Evolutionary conservation across 1,140 invertebrate species (phyloP).

Genomic region (Scaptomyza pallida): DNA sequence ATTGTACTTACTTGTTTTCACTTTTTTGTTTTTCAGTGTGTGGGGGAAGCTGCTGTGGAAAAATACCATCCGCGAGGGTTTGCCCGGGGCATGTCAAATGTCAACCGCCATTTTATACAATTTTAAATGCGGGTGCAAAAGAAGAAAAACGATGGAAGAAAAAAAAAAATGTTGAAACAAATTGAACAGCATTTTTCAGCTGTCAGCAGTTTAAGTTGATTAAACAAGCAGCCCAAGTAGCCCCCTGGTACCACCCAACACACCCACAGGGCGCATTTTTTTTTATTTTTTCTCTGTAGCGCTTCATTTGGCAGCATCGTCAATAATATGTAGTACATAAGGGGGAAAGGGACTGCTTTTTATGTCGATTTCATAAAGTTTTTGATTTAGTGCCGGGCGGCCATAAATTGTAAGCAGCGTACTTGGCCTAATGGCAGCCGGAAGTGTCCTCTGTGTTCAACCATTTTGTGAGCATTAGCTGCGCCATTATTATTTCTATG

Average conservation of each 20-base stretch:
- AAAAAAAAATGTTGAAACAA: constrained; percentile 42
- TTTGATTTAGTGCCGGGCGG: constrained; percentile 60
- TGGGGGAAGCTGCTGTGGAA: neutral
- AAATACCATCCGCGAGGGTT: neutral
- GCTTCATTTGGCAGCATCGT: constrained; percentile 67
- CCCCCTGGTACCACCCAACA: constrained; percentile 10
- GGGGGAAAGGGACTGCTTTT: constrained; percentile 18
- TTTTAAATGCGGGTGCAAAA: constrained; percentile 54
- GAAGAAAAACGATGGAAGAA: constrained; percentile 10
- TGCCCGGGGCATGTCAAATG: constrained; percentile 49
- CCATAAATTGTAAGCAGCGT: constrained; percentile 51
- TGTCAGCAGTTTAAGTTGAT: constrained; percentile 73
- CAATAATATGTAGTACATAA: constrained; percentile 71
- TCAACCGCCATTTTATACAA: constrained; percentile 66
- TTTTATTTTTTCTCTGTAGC: constrained; percentile 16
- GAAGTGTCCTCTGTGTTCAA: constrained; percentile 28
- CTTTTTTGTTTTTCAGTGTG: too few relatives aligned
- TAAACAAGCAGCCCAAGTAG: constrained; percentile 35
- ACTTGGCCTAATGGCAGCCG: constrained; percentile 30
- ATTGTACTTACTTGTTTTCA: constrained; percentile 21
- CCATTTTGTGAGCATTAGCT: constrained; percentile 18
- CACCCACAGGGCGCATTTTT: neutral
- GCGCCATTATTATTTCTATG: constrained; percentile 12
- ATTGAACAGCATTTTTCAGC: constrained; percentile 66
- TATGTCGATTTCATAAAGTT: constrained; percentile 69